Conservation (phyloP, 2,888 invertebrate genomes). For the Chloroclysta siterata region DNA sequence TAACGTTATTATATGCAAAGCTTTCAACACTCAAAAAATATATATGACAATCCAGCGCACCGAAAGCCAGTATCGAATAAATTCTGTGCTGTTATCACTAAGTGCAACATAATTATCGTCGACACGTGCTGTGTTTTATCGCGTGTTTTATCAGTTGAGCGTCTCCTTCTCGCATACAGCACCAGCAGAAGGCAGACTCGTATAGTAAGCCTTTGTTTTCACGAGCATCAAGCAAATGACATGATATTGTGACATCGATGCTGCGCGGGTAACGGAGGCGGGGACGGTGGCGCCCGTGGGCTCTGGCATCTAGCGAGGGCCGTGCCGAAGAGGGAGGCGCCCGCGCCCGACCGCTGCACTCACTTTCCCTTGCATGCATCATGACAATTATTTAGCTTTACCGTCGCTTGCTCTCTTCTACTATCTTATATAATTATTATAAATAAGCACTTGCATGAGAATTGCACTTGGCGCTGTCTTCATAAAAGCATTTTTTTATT, state of each 20-base stretch:
- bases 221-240: conserved; percentile 84
- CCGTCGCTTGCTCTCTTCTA: conserved; percentile 43
- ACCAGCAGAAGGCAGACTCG: conserved; percentile 91
- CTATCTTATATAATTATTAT: conserved; percentile 28
- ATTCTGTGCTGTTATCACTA: conserved; percentile 68
- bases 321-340: conserved; percentile 31
- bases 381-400: conserved; percentile 41
- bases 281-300: conserved; percentile 72
- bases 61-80: conserved; percentile 62
- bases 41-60: conserved; percentile 57
- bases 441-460: conserved; percentile 13
- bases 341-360: conserved; percentile 38
- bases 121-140: conserved; percentile 78
- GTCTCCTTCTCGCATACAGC: conserved; percentile 94
- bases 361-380: conserved; percentile 59
- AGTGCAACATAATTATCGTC: conserved; percentile 65
- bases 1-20: conserved; percentile 16
- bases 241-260: conserved; percentile 79
- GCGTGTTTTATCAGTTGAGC: conserved; percentile 82
- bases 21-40: conserved; percentile 23
- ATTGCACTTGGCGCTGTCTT: conserved; percentile 7
- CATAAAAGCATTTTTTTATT: conserved; percentile 1
- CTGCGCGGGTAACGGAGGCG: conserved; percentile 81
- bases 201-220: conserved; percentile 85
- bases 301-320: conserved; percentile 63